phyloP scores from a whole-genome alignment of 2,888 invertebrate genomes.

The Eristalis pertinax region DNA sequence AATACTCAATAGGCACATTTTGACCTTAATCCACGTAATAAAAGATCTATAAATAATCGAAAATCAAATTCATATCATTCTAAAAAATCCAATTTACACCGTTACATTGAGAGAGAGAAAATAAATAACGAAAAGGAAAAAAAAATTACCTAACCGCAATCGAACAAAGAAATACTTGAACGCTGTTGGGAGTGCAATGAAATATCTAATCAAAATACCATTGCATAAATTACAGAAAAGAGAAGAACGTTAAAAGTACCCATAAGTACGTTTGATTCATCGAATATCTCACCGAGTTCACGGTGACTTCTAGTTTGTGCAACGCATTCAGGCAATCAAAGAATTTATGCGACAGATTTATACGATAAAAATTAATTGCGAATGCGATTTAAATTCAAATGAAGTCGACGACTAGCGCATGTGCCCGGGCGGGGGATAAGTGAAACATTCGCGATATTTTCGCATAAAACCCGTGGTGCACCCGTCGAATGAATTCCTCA shows the following conservation, averaged over 20 bases:
- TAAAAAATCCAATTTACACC: not conserved
- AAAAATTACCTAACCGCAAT: not conserved
- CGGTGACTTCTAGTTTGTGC: not conserved
- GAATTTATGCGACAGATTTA: slow-evolving; percentile 47
- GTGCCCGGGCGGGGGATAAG: not conserved
- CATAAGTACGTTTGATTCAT: slow-evolving; percentile 3
- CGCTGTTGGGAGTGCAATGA: not conserved
- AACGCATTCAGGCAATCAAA: slow-evolving; percentile 13
- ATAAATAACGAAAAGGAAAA: no score
- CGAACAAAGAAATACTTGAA: not conserved
- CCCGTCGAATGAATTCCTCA: slow-evolving; percentile 14
- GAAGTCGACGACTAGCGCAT: slow-evolving; percentile 8
- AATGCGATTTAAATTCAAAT: slow-evolving; percentile 32
- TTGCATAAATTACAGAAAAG: not conserved
- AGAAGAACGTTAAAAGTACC: slow-evolving; percentile 1
- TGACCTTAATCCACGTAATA: not conserved
- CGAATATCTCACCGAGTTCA: slow-evolving; percentile 2
- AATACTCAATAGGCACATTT: not conserved
- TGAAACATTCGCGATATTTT: not conserved
- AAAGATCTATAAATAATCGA: not conserved
- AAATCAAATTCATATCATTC: not conserved
- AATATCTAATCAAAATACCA: slow-evolving; percentile 19
- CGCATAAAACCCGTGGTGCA: slow-evolving; percentile 17
- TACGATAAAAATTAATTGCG: slow-evolving; percentile 55
- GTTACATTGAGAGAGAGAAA: not conserved